phyloP scores from a whole-genome alignment of 2,113 vertebrate species.

The Engraulis encrasicolus region DNA sequence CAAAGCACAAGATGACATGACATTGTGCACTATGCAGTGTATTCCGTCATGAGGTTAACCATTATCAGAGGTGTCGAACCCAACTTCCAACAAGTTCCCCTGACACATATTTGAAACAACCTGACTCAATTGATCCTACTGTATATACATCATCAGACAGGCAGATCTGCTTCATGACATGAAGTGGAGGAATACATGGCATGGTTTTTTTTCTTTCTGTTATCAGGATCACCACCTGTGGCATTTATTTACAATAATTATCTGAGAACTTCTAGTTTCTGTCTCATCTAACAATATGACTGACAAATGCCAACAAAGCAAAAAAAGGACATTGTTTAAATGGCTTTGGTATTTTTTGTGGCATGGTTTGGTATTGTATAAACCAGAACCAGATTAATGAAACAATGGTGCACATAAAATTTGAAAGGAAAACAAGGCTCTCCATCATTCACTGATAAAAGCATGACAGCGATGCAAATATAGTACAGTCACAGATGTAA shows the following conservation, averaged over 20 bases:
- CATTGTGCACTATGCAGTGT: constrained; percentile 12
- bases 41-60: background rate
- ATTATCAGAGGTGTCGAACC: no score
- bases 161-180: no score
- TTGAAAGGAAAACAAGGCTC: background rate
- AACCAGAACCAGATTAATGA: constrained; percentile 6
- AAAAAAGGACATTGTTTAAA: background rate
- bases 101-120: no score
- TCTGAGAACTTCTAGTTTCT: background rate
- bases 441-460: background rate
- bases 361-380: constrained; percentile 7
- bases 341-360: constrained; percentile 12
- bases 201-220: no score
- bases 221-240: no score
- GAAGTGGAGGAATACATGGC: no score
- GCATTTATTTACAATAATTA: background rate
- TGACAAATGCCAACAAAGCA: background rate
- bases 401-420: background rate
- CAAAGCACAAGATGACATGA: background rate
- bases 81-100: no score
- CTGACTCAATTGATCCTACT: no score
- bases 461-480: constrained; percentile 7
- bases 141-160: no score
- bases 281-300: background rate
- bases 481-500: background rate